phyloP scores from a whole-genome alignment of 2,888 invertebrate species.

The Rhingia rostrata region DNA sequence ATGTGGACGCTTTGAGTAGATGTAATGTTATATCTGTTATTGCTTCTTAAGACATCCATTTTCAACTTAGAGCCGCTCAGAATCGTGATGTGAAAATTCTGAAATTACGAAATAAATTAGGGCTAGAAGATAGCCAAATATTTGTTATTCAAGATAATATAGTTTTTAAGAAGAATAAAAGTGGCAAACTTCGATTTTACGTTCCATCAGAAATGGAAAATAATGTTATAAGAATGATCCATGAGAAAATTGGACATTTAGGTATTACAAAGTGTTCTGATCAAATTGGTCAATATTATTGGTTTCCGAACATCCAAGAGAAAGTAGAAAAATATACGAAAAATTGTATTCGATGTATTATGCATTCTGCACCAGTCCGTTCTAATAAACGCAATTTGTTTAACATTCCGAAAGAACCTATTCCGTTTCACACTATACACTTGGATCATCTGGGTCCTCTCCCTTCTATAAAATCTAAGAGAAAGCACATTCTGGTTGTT shows the following conservation, averaged over 20 bases:
- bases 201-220: constrained; percentile 38
- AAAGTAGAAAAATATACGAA: no score
- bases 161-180: not conserved
- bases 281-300: constrained; percentile 57
- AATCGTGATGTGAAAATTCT: not conserved
- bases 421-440: constrained; percentile 79
- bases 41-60: constrained; percentile 4
- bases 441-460: constrained; percentile 14
- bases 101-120: not conserved
- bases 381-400: constrained; percentile 78
- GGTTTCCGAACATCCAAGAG: no score
- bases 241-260: constrained; percentile 61
- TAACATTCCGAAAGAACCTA: constrained; percentile 79
- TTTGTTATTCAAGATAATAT: constrained; percentile 1
- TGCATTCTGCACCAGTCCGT: constrained; percentile 59
- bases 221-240: constrained; percentile 41
- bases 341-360: no score
- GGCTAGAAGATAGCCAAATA: not conserved
- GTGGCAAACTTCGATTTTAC: constrained; percentile 29
- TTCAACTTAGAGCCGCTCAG: constrained; percentile 4
- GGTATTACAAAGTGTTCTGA: constrained; percentile 68
- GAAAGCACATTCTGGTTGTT: no score
- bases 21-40: not conserved
- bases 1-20: no score
- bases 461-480: no score